Conservation (phyloP, 2,113 vertebrate genomes). For the Phaethon lepturus region DNA sequence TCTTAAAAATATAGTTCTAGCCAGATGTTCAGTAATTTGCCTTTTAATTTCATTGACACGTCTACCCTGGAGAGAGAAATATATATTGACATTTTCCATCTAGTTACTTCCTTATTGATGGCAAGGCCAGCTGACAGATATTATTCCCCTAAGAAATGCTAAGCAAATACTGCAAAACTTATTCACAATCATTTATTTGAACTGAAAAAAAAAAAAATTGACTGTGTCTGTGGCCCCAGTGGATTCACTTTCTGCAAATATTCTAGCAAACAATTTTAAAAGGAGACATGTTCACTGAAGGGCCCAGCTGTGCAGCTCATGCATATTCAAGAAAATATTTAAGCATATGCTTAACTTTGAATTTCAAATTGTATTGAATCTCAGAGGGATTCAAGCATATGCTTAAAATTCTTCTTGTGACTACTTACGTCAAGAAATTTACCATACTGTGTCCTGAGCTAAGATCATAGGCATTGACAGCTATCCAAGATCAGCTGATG, state of each 20-base stretch:
- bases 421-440: neutral
- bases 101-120: slow-evolving; percentile 23
- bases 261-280: slow-evolving; percentile 46
- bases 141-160: slow-evolving; percentile 11
- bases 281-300: slow-evolving; percentile 6
- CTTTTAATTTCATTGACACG: slow-evolving; percentile 37
- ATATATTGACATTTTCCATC: slow-evolving; percentile 30
- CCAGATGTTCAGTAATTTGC: slow-evolving; percentile 21
- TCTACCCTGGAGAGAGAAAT: neutral
- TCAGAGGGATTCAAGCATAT: slow-evolving; percentile 24
- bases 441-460: neutral
- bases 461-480: neutral
- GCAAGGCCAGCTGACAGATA: neutral
- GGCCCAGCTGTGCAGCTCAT: neutral
- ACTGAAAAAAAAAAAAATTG: neutral
- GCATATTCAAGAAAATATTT: slow-evolving; percentile 49
- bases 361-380: slow-evolving; percentile 7
- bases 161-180: slow-evolving; percentile 31
- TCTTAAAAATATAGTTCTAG: neutral
- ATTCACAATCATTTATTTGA: neutral
- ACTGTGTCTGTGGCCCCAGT: neutral
- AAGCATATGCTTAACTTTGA: slow-evolving; percentile 59
- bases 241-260: slow-evolving; percentile 29
- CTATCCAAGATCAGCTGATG: neutral
- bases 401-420: slow-evolving; percentile 26